These are phyloP conservation scores for Netelia melanura DNA, from an alignment of 2,888 invertebrate genomes.

Conservation along the genomic window DNA sequence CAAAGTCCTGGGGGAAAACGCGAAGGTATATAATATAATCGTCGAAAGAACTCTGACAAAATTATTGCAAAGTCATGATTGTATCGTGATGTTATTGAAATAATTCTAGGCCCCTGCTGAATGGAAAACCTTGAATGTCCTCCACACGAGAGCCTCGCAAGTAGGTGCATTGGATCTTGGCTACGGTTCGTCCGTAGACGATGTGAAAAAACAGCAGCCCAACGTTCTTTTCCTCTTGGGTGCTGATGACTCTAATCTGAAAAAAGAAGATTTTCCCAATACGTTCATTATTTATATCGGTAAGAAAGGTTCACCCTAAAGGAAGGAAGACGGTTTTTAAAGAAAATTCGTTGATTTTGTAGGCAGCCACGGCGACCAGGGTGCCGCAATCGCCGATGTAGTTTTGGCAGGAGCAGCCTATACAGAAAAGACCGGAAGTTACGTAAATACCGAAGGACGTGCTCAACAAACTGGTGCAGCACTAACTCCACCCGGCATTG, in stretches of 20 bases:
- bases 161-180: slow-evolving; percentile 98
- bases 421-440: slow-evolving; percentile 99
- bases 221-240: slow-evolving; percentile 95
- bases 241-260: slow-evolving; percentile 95
- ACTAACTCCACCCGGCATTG: slow-evolving; percentile 96
- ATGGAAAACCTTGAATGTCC: slow-evolving; percentile 95
- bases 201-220: slow-evolving; percentile 88
- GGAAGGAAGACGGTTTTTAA: neutral
- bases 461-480: slow-evolving; percentile 96
- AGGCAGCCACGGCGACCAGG: slow-evolving; percentile 98
- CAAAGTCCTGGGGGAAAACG: slow-evolving; percentile 86
- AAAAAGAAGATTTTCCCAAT: slow-evolving; percentile 91
- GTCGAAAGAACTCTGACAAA: slow-evolving; percentile 10
- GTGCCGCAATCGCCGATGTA: slow-evolving; percentile 96
- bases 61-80: neutral
- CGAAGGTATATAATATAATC: slow-evolving; percentile 84
- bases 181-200: slow-evolving; percentile 90
- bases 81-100: slow-evolving; percentile 21
- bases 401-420: slow-evolving; percentile 98
- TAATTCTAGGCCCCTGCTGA: slow-evolving; percentile 82
- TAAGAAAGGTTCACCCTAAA: slow-evolving; percentile 9
- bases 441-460: slow-evolving; percentile 98
- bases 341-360: slow-evolving; percentile 29
- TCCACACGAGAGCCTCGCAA: slow-evolving; percentile 96
- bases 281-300: slow-evolving; percentile 96